Conservation (phyloP, 2,888 invertebrate species). For the Lepidochrysops patricia region DNA sequence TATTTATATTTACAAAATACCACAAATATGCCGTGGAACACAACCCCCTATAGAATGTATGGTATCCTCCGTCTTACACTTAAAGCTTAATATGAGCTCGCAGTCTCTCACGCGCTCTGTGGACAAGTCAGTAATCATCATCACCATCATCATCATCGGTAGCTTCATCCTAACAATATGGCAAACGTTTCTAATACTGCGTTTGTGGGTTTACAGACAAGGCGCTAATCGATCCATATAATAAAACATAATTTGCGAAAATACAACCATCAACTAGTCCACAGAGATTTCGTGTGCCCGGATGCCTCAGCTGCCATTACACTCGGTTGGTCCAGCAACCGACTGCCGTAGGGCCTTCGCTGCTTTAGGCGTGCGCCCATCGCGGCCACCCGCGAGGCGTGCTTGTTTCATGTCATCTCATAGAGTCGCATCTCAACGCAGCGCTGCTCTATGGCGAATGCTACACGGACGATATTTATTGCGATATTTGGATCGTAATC, state of each 20-base stretch:
- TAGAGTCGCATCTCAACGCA: too few relatives aligned
- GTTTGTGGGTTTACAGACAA: neutral
- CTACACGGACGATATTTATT: too few relatives aligned
- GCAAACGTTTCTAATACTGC: neutral
- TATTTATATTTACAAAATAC: conserved; percentile 50
- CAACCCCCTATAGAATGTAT: conserved; percentile 33
- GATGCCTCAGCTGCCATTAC: neutral
- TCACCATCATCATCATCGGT: neutral
- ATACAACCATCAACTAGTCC: neutral
- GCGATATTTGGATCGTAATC: too few relatives aligned
- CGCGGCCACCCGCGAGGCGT: too few relatives aligned
- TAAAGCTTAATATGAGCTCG: conserved; percentile 30
- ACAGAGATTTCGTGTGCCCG: neutral
- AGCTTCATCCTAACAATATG: neutral
- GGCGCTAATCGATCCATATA: neutral
- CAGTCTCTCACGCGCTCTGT: conserved; percentile 17
- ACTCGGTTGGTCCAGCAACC: neutral
- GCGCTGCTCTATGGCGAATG: too few relatives aligned
- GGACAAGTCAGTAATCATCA: neutral
- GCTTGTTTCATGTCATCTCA: too few relatives aligned
- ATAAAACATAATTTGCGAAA: neutral
- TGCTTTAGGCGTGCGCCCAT: neutral
- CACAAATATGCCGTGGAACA: conserved; percentile 37
- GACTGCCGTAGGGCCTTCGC: neutral
- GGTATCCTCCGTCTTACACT: conserved; percentile 34